Evolutionary conservation across 2,113 vertebrate species (phyloP), one percentile per base, ranked within the genome.

Genomic region (Struthio camelus): DNA sequence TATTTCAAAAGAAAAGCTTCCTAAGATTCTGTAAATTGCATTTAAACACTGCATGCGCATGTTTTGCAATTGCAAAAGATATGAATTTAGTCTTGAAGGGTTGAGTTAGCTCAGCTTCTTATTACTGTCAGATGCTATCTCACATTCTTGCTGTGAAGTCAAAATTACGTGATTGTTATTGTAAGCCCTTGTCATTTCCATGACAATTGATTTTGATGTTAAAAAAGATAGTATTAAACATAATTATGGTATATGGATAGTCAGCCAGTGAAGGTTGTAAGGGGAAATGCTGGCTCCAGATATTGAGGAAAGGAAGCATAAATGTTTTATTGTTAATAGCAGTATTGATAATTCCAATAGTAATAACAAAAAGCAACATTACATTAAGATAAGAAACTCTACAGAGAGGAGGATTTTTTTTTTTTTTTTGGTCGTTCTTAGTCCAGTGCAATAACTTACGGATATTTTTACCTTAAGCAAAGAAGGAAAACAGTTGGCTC

Each of bases 171-270:
- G 69, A 75, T 71, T 91, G 85, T 96, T 95, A 94, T 44, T 96
- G 58, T 95, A 96, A 92, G 96, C 64, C 51, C 36, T 90, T 95
- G 69, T 90, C 84, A 96, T 97, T 96, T 97, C 89, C 69, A 93
- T 96, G 83, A 88, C 86, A 97, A 94, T 95, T 80, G 88, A 91
- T 93, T 94, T 61, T 72, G 94, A 91, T 97, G 34, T 85, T 93
- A 80, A 75, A 89, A 91, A 71, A 88, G 84, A 96, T 95, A 85
- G 56, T 58, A 87, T 88, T 97, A 94, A 54, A 92, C 36, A 23
- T 80, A 95, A 92, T 95, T 96, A 93, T 44, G 61, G 67, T 93
- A 80, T 51, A 25, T 64, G 91, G 91, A 77, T 89, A 85, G 73
- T 80, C 75, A 94, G 85, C 67, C 80, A 88, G 69, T 70, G 76